Evolutionary conservation across 2,113 vertebrate species (phyloP), one percentile per base, ranked within the genome.

Genomic region (Speoplatyrhinus poulsoni): DNA sequence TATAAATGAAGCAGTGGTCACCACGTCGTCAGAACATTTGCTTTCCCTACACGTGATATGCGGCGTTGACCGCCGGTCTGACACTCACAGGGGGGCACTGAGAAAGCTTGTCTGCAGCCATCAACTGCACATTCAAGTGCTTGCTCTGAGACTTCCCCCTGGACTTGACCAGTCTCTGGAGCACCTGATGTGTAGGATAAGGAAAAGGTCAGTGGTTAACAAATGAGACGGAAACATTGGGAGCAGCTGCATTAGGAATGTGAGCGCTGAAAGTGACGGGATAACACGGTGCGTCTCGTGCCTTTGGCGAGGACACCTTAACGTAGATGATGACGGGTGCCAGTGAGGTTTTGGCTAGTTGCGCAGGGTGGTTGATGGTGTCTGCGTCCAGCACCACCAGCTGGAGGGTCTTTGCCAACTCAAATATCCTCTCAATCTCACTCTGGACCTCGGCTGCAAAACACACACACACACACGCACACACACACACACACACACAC

Each of bases 251-350:
- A 26, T 26, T 26, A 26, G 26, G 26, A 26, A 26, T 26, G 26
- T 26, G 26, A 26, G 26, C 26, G 26, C 26, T 26, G 26, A 26
- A 6, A 11, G 49, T 19, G 12, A 54, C 33, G 15, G 26, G 26
- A 26, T 11, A 12, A 46, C 58, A 7, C 1, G 13, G 13, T 1
- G 12, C 1, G 5, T 26, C 1, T 19, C 74, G 75, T 81, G 96
- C 97, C 94, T 98, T 99, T 16, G 97, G 96, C 0, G 97, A 99
- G 65, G 97, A 95, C n/a, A 98, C 96, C 81, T 99, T 99, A 64
- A 98, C 96, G 1, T 97, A 99, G 76, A 99, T 95, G 0, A 98
- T 91, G 87, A 99, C 97, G 84, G 97, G 97, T 0, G 96, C 96
- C 66, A 99, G 88, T 0, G 97, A 99, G 72, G 97, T 99, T 93